These are phyloP conservation scores for Euwallacea similis DNA, from an alignment of 1,140 invertebrate genomes.

Conservation along the genomic window DNA sequence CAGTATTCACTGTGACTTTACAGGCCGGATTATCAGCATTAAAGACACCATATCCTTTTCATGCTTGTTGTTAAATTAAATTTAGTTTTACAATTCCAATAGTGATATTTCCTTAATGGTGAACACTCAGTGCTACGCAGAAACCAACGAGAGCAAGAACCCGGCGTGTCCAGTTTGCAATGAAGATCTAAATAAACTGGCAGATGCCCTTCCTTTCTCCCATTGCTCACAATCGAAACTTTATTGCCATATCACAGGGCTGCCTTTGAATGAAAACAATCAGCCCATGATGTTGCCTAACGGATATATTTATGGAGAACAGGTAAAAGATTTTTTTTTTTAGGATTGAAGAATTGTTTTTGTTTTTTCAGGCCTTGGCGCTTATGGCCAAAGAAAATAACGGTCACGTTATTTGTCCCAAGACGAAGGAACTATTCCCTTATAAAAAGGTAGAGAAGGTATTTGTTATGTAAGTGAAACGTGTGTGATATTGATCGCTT, in stretches of 20 bases:
- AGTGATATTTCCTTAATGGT: slow-evolving; percentile 43
- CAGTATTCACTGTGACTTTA: slow-evolving; percentile 87
- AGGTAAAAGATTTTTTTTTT: slow-evolving; percentile 62
- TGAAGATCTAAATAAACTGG: slow-evolving; percentile 83
- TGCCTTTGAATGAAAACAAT: slow-evolving; percentile 96
- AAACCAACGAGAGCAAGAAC: slow-evolving; percentile 67
- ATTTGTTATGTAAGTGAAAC: slow-evolving; percentile 81
- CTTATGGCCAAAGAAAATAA: slow-evolving; percentile 88
- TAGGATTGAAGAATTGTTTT: neutral
- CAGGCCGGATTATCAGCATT: slow-evolving; percentile 92
- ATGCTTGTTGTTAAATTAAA: neutral
- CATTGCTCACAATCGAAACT: slow-evolving; percentile 95
- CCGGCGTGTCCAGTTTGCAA: slow-evolving; percentile 93
- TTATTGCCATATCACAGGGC: slow-evolving; percentile 88
- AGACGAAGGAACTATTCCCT: slow-evolving; percentile 86
- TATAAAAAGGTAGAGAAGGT: slow-evolving; percentile 93
- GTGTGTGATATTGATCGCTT: neutral
- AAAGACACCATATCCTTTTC: slow-evolving; percentile 81
- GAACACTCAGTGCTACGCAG: slow-evolving; percentile 67
- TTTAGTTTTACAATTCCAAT: neutral
- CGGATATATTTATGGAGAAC: slow-evolving; percentile 96
- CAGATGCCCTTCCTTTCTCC: slow-evolving; percentile 85
- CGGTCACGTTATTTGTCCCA: slow-evolving; percentile 86
- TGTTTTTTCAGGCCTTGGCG: slow-evolving; percentile 70
- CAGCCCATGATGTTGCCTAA: slow-evolving; percentile 98